phyloP scores from a whole-genome alignment of 1,140 invertebrate genomes.

The Lucilia sericata region DNA sequence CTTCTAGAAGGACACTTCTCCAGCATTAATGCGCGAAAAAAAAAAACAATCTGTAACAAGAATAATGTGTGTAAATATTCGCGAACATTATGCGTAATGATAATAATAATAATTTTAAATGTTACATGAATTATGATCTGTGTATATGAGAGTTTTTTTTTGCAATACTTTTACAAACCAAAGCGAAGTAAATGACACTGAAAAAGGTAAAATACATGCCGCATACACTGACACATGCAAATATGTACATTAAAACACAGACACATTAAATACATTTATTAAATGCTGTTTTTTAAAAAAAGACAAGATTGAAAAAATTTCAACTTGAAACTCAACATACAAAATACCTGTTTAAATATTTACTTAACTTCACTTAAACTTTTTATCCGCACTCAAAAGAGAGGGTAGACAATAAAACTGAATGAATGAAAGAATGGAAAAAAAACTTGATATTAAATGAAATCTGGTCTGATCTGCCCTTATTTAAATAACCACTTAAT shows the following conservation, averaged over 20 bases:
- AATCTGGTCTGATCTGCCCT: constrained; percentile 13
- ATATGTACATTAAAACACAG: neutral
- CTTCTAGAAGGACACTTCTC: neutral
- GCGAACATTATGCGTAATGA: constrained; percentile 42
- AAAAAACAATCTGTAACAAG: constrained; percentile 23
- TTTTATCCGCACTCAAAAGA: neutral
- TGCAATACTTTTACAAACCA: neutral
- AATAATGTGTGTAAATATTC: constrained; percentile 36
- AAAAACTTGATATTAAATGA: constrained; percentile 1
- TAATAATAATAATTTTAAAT: constrained; percentile 44
- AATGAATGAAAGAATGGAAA: neutral
- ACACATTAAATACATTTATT: neutral
- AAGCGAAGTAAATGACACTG: neutral
- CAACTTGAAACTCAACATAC: neutral
- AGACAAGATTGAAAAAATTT: neutral
- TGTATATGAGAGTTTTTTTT: neutral
- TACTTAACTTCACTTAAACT: constrained; percentile 12
- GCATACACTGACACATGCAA: neutral
- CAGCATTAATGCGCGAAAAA: neutral
- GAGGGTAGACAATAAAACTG: neutral
- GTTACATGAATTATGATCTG: constrained; percentile 28
- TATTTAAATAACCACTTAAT: constrained; percentile 16
- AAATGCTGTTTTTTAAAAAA: neutral
- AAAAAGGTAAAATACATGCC: neutral
- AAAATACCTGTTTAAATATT: constrained; percentile 41